These are phyloP conservation scores for Hexactinellida sp. DNA, from an alignment of 37 sponge, comb jelly and placozoan genomes.

Conservation along the genomic window DNA sequence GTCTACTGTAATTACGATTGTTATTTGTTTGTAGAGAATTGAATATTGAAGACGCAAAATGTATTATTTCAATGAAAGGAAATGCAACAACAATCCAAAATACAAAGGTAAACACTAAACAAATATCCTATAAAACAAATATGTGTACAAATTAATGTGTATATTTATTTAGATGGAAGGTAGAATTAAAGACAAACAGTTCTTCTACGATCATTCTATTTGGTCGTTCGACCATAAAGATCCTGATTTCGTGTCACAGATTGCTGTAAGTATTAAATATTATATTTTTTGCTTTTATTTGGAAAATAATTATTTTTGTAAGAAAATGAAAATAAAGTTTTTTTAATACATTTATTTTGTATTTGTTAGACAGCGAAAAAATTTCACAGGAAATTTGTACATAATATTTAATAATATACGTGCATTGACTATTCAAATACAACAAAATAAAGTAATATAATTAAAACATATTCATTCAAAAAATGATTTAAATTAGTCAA, in stretches of 20 bases:
- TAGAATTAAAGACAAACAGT: constrained; percentile 31
- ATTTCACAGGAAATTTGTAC: background rate
- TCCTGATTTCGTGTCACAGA: constrained; percentile 38
- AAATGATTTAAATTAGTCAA: no score
- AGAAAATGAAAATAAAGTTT: background rate
- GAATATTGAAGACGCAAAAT: background rate
- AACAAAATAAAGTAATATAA: no score
- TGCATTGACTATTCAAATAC: no score
- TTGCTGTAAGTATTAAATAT: constrained; percentile 33
- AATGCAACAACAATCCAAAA: background rate
- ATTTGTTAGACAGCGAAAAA: background rate
- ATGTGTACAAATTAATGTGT: background rate
- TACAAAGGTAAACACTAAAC: background rate
- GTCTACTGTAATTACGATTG: no score
- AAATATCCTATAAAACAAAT: background rate
- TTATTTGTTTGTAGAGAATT: background rate
- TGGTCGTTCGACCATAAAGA: constrained; percentile 51
- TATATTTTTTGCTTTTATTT: no score
- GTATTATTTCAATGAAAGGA: constrained; percentile 5
- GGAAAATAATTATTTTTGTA: no score
- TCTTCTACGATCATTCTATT: constrained; percentile 61
- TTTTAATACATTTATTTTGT: background rate
- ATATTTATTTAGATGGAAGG: background rate
- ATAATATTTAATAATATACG: no score
- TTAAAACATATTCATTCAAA: no score